Conservation (phyloP, 1,140 invertebrate genomes). For the Prorops nasuta region DNA sequence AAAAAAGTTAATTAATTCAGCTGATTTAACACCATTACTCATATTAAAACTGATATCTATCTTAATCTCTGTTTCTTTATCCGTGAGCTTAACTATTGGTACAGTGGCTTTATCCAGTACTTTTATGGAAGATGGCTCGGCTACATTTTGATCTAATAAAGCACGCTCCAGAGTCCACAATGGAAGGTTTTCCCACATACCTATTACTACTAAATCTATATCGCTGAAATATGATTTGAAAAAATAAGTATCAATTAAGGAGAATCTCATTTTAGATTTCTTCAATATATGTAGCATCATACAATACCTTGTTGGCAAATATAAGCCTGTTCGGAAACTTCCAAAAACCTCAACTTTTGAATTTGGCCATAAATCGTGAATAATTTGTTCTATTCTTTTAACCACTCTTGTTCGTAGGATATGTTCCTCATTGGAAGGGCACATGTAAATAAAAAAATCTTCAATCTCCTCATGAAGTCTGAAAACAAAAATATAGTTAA, state of each 20-base stretch:
- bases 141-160: slow-evolving; percentile 83
- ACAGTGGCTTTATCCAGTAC: slow-evolving; percentile 96
- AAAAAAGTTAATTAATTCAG: slow-evolving; percentile 88
- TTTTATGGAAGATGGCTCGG: slow-evolving; percentile 85
- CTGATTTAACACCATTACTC: slow-evolving; percentile 92
- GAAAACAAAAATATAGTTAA: slow-evolving; percentile 33
- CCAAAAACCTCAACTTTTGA: slow-evolving; percentile 94
- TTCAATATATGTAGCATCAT: slow-evolving; percentile 15
- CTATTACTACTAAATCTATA: slow-evolving; percentile 96
- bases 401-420: slow-evolving; percentile 82
- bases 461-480: slow-evolving; percentile 95
- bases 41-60: slow-evolving; percentile 99
- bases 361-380: slow-evolving; percentile 84
- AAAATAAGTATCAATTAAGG: background rate
- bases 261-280: background rate
- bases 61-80: slow-evolving; percentile 87
- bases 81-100: slow-evolving; percentile 97
- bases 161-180: slow-evolving; percentile 87
- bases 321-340: slow-evolving; percentile 91
- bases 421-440: slow-evolving; percentile 87
- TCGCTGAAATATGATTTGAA: slow-evolving; percentile 67
- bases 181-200: slow-evolving; percentile 90
- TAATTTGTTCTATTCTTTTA: slow-evolving; percentile 81
- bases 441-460: slow-evolving; percentile 94
- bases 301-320: slow-evolving; percentile 84